Conservation (phyloP, 2,113 vertebrate genomes). For the Himantopus leucocephalus region DNA sequence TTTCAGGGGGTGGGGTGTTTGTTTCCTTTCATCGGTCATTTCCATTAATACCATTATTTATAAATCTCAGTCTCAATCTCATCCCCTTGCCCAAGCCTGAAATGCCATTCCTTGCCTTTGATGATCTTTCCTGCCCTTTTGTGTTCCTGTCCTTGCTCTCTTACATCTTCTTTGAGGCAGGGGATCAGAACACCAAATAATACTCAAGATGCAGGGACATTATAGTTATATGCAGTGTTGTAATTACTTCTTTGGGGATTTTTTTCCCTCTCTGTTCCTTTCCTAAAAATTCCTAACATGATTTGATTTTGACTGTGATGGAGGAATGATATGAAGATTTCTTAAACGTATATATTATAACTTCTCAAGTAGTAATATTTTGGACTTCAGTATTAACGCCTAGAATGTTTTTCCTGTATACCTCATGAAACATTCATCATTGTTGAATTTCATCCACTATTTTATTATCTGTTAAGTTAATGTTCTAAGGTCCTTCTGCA, state of each 20-base stretch:
- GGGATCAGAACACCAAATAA: background rate
- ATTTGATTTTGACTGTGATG: background rate
- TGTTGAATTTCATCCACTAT: background rate
- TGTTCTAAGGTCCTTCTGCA: background rate
- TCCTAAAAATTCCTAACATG: background rate
- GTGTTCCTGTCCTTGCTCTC: background rate
- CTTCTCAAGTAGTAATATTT: background rate
- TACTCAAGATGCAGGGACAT: background rate
- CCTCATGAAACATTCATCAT: background rate
- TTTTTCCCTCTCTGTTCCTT: background rate
- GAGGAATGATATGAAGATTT: background rate
- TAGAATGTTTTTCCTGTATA: background rate
- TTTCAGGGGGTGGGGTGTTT: rapidly evolving
- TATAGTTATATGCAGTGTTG: background rate
- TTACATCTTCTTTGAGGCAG: background rate
- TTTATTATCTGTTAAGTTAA: background rate
- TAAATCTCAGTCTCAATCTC: background rate
- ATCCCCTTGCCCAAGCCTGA: background rate
- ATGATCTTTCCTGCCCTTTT: background rate
- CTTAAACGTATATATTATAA: background rate
- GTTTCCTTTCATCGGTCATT: background rate
- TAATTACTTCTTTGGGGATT: background rate
- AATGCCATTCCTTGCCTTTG: background rate
- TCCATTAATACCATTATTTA: background rate
- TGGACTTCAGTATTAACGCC: background rate